These are phyloP conservation scores for Brachionus rotundiformis DNA, from an alignment of 1,140 invertebrate genomes.

Conservation along the genomic window DNA sequence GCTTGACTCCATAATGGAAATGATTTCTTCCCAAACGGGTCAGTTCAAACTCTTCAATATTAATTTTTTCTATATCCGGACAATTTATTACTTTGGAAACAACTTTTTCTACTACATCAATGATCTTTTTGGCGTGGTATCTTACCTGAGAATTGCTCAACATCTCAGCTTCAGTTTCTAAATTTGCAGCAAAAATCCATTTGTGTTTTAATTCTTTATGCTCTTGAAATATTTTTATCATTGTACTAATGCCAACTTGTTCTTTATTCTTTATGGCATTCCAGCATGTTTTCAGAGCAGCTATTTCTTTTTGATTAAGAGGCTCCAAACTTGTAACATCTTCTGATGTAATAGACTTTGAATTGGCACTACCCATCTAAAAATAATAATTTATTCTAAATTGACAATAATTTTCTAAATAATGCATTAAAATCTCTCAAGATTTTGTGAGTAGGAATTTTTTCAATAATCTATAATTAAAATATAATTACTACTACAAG, in stretches of 20 bases:
- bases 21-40: conserved; percentile 29
- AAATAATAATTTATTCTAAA: conserved; percentile 15
- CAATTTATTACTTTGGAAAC: neutral
- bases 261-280: conserved; percentile 31
- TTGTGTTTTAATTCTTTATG: conserved; percentile 27
- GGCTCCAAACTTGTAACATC: neutral
- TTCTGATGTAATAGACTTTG: neutral
- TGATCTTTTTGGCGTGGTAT: conserved; percentile 49
- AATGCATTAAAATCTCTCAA: neutral
- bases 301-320: conserved; percentile 24
- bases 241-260: conserved; percentile 25
- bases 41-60: conserved; percentile 17
- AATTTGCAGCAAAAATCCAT: conserved; percentile 50
- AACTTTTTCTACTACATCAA: neutral
- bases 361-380: conserved; percentile 10
- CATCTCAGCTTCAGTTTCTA: conserved; percentile 51
- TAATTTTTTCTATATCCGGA: neutral
- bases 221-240: conserved; percentile 45
- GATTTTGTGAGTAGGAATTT: neutral
- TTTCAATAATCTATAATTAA: neutral
- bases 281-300: neutral
- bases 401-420: neutral
- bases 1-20: conserved; percentile 42
- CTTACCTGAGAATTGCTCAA: conserved; percentile 31
- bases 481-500: neutral